Percentiles rank a stretch among this genome's conserved stretches.
Conservation (phyloP, 1,140 invertebrate genomes). For the Diorhabda elongata region DNA sequence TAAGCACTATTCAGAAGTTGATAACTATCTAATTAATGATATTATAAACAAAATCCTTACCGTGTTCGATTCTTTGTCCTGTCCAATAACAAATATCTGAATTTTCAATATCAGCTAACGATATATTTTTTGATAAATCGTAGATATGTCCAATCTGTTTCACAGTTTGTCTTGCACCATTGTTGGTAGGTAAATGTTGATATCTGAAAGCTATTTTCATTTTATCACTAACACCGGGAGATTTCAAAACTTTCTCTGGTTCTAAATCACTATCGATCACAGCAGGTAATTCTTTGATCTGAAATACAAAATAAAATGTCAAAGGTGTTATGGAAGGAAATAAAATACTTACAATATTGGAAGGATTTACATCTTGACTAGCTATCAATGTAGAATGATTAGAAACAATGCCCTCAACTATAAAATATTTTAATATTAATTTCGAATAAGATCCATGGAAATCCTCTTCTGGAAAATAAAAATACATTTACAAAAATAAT, state of each 20-base stretch:
- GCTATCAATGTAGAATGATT: constrained; percentile 68
- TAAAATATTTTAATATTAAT: constrained; percentile 73
- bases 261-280: constrained; percentile 41
- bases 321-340: background rate
- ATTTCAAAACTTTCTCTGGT: constrained; percentile 40
- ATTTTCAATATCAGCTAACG: constrained; percentile 53
- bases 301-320: constrained; percentile 24
- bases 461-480: constrained; percentile 70
- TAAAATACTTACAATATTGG: constrained; percentile 54
- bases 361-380: constrained; percentile 65
- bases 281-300: constrained; percentile 49
- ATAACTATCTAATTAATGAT: no score
- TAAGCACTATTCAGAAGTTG: no score
- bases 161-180: constrained; percentile 27
- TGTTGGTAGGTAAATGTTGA: constrained; percentile 59
- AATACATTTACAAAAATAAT: background rate
- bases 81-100: constrained; percentile 53
- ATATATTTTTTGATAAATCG: constrained; percentile 72
- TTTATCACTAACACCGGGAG: constrained; percentile 51
- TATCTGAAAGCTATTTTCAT: constrained; percentile 87
- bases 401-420: constrained; percentile 73
- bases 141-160: constrained; percentile 67
- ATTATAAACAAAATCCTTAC: constrained; percentile 23
- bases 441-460: constrained; percentile 68
- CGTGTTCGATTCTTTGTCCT: constrained; percentile 41